A percentile compares a stretch with the other conserved stretches of the same genome.
Evolutionary conservation across 2,888 invertebrate species (phyloP).

Genomic region (Agrilus mali): DNA sequence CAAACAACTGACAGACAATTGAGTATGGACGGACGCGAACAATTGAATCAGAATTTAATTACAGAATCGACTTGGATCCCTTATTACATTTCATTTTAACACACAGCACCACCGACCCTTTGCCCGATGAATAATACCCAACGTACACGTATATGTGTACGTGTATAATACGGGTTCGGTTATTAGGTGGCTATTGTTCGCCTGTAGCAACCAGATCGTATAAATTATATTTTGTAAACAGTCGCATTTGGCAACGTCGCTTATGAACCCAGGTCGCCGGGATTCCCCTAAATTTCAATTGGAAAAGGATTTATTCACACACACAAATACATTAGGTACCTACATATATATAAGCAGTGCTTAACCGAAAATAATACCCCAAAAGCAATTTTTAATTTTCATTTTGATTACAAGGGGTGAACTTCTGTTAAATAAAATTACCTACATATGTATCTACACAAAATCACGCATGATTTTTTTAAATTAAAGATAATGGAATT

Average conservation of each 20-base stretch:
- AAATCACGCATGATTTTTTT: too few relatives aligned
- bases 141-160: constrained; percentile 8
- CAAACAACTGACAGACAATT: constrained; percentile 9
- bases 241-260: constrained; percentile 27
- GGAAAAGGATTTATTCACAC: too few relatives aligned
- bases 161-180: constrained; percentile 33
- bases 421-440: too few relatives aligned
- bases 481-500: too few relatives aligned
- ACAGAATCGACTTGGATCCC: constrained; percentile 32
- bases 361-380: too few relatives aligned
- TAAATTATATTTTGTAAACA: constrained; percentile 35
- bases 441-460: too few relatives aligned
- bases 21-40: constrained; percentile 22
- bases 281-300: constrained; percentile 3
- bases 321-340: too few relatives aligned
- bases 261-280: constrained; percentile 1
- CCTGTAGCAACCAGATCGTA: constrained; percentile 36
- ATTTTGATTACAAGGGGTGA: too few relatives aligned
- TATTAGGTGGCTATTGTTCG: constrained; percentile 34
- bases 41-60: constrained; percentile 37
- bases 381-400: too few relatives aligned
- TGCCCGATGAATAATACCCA: too few relatives aligned
- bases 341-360: too few relatives aligned
- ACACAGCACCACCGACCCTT: constrained; percentile 4
- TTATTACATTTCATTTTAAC: constrained; percentile 17